Evolutionary conservation across 2,888 invertebrate genomes (phyloP).

Genomic region (Dilophus febrilis): DNA sequence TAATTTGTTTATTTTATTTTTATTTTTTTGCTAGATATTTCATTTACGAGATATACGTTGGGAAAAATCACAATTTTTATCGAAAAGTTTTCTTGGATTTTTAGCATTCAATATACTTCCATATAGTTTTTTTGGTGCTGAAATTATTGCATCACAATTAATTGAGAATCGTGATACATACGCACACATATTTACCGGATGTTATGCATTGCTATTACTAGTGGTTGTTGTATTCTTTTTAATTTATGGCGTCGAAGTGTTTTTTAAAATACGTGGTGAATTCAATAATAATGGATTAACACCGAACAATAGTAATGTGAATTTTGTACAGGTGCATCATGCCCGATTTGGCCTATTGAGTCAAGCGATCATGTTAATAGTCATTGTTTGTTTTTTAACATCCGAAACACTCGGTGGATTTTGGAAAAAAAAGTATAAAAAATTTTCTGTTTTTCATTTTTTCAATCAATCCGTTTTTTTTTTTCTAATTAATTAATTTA

Average conservation of each 20-base stretch:
- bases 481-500: no score
- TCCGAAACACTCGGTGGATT: constrained; percentile 83
- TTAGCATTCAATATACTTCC: constrained; percentile 76
- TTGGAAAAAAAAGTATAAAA: constrained; percentile 75
- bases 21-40: constrained; percentile 47
- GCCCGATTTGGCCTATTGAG: constrained; percentile 74
- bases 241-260: constrained; percentile 87
- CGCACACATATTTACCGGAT: constrained; percentile 77
- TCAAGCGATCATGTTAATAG: constrained; percentile 80
- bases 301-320: constrained; percentile 38
- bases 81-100: constrained; percentile 81
- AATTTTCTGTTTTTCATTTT: constrained; percentile 1
- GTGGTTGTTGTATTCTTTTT: constrained; percentile 84
- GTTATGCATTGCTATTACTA: constrained; percentile 78
- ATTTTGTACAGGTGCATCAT: constrained; percentile 79
- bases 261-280: constrained; percentile 81
- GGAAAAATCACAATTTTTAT: constrained; percentile 78
- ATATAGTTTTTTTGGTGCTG: constrained; percentile 69
- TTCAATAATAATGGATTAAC: constrained; percentile 46
- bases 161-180: constrained; percentile 32
- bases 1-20: constrained; percentile 1
- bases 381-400: constrained; percentile 74
- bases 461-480: neutral
- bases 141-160: constrained; percentile 30
- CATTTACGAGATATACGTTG: constrained; percentile 73